Evolutionary conservation across 2,113 vertebrate genomes (phyloP), one percentile per base, ranked within the genome.

Genomic region (Euleptes europaea): DNA sequence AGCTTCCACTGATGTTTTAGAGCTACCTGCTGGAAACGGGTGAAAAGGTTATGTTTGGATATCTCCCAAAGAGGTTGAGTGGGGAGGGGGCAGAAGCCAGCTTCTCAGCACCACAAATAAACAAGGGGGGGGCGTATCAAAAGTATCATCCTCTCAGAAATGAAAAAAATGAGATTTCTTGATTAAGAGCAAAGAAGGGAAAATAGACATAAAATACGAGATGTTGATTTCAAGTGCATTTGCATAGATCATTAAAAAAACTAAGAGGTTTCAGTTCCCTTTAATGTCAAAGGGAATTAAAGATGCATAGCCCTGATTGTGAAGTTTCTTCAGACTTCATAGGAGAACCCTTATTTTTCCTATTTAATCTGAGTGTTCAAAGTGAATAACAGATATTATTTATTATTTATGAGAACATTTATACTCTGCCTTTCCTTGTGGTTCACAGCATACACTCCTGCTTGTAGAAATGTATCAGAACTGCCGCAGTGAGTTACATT

Each of bases 11-110:
- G 90, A 85, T 88, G 84, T 0, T 91, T 82, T 90, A 91, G 87
- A 85, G 44, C 83, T 94, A 91, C 95, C 85, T 93, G 35, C 88
- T 88, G 88, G 67, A 91, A 93, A 90, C n/a, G 84, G 93, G 94
- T 90, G 87, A 95, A 93, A 88, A 67, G 47, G 82, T 92, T 92
- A 88, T 92, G 86, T 85, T 94, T 93, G 91, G 85, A 86, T 94
- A 92, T 83, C 79, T 73, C 54, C 9, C 17, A 40, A 76, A 90
- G 47, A 81, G 88, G 54, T 91, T 94, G 93, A 93, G 92, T 92
- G 94, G 94, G n/a, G 90, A 90, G 94, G 94, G 82, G 91, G 88
- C 82, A 87, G 51, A 26, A 92, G 92, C 33, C 19, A 82, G 33
- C 31, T 82, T 92, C 67, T 93, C 92, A 90, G 83, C 78, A 92